Conservation (phyloP, 2,113 vertebrate species). For the Oncorhynchus keta region DNA sequence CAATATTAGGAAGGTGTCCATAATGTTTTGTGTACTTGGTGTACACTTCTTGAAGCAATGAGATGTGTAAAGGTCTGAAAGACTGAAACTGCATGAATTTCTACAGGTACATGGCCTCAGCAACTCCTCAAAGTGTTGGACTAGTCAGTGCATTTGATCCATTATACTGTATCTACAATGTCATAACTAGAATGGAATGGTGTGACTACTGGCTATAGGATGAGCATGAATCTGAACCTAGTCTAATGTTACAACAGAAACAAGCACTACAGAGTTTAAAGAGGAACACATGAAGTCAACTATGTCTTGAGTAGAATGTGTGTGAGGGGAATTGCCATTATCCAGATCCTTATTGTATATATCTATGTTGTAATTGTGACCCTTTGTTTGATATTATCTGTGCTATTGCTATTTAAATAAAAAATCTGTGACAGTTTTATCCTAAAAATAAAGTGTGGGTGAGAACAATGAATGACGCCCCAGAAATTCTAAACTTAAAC, state of each 20-base stretch:
- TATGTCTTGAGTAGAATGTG: not conserved
- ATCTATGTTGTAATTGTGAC: conserved; percentile 33
- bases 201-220: not conserved
- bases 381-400: not conserved
- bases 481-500: not conserved
- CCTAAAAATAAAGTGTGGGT: not conserved
- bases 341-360: conserved; percentile 12
- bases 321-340: not conserved
- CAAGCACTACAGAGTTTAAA: not conserved
- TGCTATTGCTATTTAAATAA: conserved; percentile 9
- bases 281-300: not conserved
- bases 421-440: conserved; percentile 6
- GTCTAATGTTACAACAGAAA: not conserved
- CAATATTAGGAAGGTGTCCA: too few species aligned
- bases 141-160: not conserved
- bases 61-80: not conserved
- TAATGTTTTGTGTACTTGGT: too few species aligned
- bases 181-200: not conserved
- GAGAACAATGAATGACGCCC: too few species aligned
- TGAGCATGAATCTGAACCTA: not conserved
- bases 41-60: not conserved
- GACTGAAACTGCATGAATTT: conserved; percentile 17
- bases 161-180: not conserved
- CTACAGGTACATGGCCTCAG: not conserved
- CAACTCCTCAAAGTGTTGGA: conserved; percentile 9